Conservation (phyloP, 2,888 invertebrate genomes). For the Phania funesta region DNA sequence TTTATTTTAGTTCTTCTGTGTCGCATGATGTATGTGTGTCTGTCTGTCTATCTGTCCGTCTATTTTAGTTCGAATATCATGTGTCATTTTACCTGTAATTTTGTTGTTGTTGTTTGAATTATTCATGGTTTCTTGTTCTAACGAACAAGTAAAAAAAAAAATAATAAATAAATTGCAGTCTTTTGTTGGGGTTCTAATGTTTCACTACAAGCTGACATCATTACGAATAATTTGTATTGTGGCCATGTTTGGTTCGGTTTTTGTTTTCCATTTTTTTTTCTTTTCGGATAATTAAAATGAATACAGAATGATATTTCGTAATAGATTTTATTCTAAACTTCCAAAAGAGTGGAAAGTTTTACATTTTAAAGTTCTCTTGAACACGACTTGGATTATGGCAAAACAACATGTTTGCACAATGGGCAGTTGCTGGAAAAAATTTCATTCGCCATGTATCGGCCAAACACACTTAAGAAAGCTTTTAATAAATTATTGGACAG, state of each 20-base stretch:
- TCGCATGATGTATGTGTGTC: neutral
- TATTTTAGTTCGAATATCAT: constrained; percentile 33
- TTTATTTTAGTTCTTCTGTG: neutral
- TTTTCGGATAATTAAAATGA: neutral
- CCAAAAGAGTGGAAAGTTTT: too few species aligned
- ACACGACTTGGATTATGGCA: too few species aligned
- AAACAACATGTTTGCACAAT: too few species aligned
- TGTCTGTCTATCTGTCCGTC: neutral
- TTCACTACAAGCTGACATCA: constrained; percentile 56
- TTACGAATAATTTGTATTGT: constrained; percentile 31
- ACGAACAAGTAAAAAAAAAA: constrained; percentile 14
- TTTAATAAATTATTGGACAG: too few species aligned
- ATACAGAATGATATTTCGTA: neutral
- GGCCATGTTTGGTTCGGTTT: constrained; percentile 13
- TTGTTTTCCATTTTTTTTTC: too few species aligned
- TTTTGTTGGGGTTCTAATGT: constrained; percentile 48
- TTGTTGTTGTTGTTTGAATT: constrained; percentile 32
- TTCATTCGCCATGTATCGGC: too few species aligned
- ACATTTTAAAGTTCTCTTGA: too few species aligned
- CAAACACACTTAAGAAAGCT: too few species aligned
- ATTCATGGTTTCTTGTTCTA: constrained; percentile 34
- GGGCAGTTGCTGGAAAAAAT: too few species aligned
- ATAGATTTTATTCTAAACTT: too few species aligned
- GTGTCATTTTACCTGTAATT: constrained; percentile 57
- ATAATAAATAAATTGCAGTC: constrained; percentile 25